Percentiles rank a stretch among this genome's conserved stretches.
These are phyloP conservation scores for Anthopleura sola DNA, from an alignment of 64 coral and sea anemone genomes.

Conservation along the genomic window DNA sequence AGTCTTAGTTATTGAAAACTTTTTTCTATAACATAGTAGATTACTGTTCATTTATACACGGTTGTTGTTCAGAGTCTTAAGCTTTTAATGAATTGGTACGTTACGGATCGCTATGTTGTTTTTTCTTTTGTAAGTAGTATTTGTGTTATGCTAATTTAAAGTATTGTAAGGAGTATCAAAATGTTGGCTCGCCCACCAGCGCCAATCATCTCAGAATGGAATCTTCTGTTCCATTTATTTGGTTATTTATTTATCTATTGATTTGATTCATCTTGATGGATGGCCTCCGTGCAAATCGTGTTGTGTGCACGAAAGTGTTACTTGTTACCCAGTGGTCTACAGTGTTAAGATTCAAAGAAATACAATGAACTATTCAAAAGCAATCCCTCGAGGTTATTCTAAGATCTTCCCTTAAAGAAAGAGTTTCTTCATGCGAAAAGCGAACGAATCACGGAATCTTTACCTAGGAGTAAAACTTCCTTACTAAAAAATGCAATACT, in stretches of 20 bases:
- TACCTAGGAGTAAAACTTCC: neutral
- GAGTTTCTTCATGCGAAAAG: neutral
- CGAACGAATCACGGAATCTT: neutral
- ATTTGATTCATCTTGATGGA: neutral
- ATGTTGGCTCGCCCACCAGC: slow-evolving; percentile 6
- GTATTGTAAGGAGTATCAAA: neutral
- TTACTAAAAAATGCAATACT: neutral
- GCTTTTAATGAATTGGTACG: slow-evolving; percentile 1
- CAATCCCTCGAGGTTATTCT: neutral
- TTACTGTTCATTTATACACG: neutral
- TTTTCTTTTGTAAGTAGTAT: slow-evolving; percentile 15
- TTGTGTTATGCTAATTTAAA: slow-evolving; percentile 16
- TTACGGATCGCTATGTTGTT: neutral
- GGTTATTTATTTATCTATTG: neutral
- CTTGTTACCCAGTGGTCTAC: neutral
- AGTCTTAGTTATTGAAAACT: neutral
- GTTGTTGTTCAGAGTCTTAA: neutral
- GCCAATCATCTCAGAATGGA: neutral
- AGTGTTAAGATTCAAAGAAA: neutral
- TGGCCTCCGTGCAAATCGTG: neutral
- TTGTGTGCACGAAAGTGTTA: neutral
- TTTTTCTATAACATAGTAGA: neutral
- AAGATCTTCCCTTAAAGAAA: neutral
- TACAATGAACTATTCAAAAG: neutral
- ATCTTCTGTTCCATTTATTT: neutral